A percentile compares a stretch with the other conserved stretches of the same genome.
phyloP scores from a whole-genome alignment of 2,113 vertebrate genomes.

The Phylloscopus trochiloides region DNA sequence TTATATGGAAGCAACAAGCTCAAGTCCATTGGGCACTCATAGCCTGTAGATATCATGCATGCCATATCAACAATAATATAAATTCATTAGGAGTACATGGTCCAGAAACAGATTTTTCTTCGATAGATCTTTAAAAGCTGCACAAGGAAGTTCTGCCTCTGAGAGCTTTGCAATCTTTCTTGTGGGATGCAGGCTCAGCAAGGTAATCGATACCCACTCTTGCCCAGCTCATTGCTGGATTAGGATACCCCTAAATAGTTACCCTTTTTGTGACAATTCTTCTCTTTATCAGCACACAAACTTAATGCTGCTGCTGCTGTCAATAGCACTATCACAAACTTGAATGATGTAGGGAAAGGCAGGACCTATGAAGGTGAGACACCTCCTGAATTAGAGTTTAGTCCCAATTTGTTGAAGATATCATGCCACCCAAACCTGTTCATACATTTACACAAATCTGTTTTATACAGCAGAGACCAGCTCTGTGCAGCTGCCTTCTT shows the following conservation, averaged over 20 bases:
- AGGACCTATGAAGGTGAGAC: not conserved
- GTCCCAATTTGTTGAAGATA: not conserved
- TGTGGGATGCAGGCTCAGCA: not conserved
- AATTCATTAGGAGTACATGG: not conserved
- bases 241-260: not conserved
- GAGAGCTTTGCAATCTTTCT: not conserved
- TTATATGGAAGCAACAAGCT: not conserved
- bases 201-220: not conserved
- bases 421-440: not conserved
- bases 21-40: not conserved
- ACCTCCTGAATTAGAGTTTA: not conserved
- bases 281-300: not conserved
- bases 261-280: not conserved
- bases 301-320: not conserved
- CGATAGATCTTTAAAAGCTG: conserved; percentile 8
- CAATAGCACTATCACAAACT: not conserved
- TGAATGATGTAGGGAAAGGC: not conserved
- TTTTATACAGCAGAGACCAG: not conserved
- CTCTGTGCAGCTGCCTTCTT: not conserved
- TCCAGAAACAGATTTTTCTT: not conserved
- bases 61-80: not conserved
- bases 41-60: not conserved
- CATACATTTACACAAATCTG: not conserved
- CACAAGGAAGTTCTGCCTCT: not conserved
- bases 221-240: not conserved